These are phyloP conservation scores for Plumapathes pennacea DNA, from an alignment of 92 coral and sea anemone species.

Conservation along the genomic window DNA sequence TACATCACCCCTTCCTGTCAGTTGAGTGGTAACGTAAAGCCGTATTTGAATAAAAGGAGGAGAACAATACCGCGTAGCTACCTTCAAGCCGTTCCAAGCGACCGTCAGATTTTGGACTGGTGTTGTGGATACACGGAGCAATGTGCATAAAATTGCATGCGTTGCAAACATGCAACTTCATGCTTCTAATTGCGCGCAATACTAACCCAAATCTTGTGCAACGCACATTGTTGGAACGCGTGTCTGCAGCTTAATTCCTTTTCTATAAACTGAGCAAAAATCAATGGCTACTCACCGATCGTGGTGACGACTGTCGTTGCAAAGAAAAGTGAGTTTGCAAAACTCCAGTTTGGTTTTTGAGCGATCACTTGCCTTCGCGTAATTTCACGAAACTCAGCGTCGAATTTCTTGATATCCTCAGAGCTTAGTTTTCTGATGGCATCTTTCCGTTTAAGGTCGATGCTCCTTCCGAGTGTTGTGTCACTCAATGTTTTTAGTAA, in stretches of 20 bases:
- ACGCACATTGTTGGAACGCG: too few relatives aligned
- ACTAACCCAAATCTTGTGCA: too few relatives aligned
- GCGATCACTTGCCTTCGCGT: conserved; percentile 48
- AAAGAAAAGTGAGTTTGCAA: conserved; percentile 80
- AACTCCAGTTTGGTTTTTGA: conserved; percentile 73
- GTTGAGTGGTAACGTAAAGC: too few relatives aligned
- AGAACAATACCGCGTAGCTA: too few relatives aligned
- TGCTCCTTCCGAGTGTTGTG: conserved; percentile 47
- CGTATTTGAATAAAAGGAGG: too few relatives aligned
- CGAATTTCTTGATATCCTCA: conserved; percentile 50
- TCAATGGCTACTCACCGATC: conserved; percentile 51
- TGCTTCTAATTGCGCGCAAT: too few relatives aligned
- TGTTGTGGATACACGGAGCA: too few relatives aligned
- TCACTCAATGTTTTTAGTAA: conserved; percentile 59
- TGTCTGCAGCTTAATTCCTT: neutral
- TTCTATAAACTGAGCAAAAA: neutral
- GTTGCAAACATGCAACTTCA: too few relatives aligned
- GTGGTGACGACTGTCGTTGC: conserved; percentile 86
- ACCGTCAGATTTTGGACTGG: too few relatives aligned
- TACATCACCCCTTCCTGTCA: too few relatives aligned
- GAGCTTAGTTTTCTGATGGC: conserved; percentile 39
- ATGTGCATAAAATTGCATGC: too few relatives aligned
- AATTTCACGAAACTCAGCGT: conserved; percentile 38
- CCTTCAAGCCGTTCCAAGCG: too few relatives aligned
- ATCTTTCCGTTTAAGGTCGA: conserved; percentile 50